Conservation (phyloP, 2,797 vertebrate species). For the Siniperca scherzeri region DNA sequence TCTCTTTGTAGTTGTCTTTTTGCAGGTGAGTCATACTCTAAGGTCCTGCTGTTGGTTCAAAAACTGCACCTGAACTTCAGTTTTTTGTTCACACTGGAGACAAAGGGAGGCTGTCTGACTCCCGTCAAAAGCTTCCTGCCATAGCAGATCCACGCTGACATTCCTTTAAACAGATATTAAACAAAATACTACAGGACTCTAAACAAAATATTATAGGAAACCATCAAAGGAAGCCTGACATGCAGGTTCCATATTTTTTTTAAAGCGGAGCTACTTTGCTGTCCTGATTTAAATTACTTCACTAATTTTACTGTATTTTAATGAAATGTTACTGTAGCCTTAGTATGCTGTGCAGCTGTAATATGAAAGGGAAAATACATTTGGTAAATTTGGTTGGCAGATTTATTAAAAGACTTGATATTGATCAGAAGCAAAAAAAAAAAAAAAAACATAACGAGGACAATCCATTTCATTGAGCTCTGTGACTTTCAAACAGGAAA, state of each 20-base stretch:
- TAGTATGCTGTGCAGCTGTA: no score
- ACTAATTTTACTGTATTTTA: no score
- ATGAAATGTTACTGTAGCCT: no score
- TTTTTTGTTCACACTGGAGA: background rate
- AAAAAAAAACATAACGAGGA: background rate
- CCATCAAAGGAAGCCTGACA: background rate
- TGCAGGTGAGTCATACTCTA: background rate
- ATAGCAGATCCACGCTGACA: background rate
- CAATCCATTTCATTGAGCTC: background rate
- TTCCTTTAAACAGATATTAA: no score
- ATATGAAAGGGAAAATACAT: no score
- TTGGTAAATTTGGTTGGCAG: background rate
- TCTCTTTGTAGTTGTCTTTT: background rate
- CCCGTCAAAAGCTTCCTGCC: background rate
- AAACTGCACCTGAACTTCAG: background rate
- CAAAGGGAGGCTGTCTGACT: slow-evolving; percentile 5
- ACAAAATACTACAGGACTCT: background rate
- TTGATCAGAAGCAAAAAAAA: background rate
- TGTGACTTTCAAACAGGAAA: slow-evolving; percentile 2
- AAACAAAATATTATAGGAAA: background rate
- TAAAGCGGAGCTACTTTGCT: background rate
- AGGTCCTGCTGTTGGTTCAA: background rate
- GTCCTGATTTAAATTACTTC: no score
- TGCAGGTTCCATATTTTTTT: background rate
- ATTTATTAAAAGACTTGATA: background rate